A percentile compares a stretch with the other conserved stretches of the same genome.
These are phyloP conservation scores for Trididemnum miniatum DNA, from an alignment of 23 tunicate genomes.

Conservation along the genomic window DNA sequence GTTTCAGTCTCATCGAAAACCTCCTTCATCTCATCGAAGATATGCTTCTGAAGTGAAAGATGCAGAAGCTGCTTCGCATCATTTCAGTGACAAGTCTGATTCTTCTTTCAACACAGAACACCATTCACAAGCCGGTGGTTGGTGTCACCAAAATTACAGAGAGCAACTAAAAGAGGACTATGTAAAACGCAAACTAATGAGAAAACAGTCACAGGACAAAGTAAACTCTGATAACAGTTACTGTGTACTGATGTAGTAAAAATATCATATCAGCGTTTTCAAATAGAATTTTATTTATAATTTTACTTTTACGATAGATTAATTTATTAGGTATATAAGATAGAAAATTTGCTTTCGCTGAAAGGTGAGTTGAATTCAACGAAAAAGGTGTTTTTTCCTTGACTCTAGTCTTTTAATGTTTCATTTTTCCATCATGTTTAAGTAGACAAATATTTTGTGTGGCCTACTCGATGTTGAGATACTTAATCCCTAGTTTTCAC, in stretches of 20 bases:
- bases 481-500: too few relatives aligned
- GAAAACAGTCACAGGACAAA: not conserved
- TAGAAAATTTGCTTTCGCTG: too few relatives aligned
- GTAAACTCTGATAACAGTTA: not conserved
- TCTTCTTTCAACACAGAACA: not conserved
- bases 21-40: not conserved
- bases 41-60: not conserved
- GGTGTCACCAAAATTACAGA: conserved; percentile 42
- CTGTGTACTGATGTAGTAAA: not conserved
- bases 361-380: too few relatives aligned
- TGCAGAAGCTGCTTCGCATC: not conserved
- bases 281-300: too few relatives aligned
- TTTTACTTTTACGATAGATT: too few relatives aligned
- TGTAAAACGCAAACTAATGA: not conserved
- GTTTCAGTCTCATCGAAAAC: conserved; percentile 15
- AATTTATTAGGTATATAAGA: too few relatives aligned
- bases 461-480: too few relatives aligned
- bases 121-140: conserved; percentile 13
- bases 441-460: too few relatives aligned
- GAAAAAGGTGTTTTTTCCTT: too few relatives aligned
- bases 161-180: conserved; percentile 41
- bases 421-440: too few relatives aligned
- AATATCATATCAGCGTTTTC: too few relatives aligned
- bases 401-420: too few relatives aligned
- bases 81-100: not conserved